phyloP scores from a whole-genome alignment of 2,113 vertebrate species.

The Hippotragus niger region DNA sequence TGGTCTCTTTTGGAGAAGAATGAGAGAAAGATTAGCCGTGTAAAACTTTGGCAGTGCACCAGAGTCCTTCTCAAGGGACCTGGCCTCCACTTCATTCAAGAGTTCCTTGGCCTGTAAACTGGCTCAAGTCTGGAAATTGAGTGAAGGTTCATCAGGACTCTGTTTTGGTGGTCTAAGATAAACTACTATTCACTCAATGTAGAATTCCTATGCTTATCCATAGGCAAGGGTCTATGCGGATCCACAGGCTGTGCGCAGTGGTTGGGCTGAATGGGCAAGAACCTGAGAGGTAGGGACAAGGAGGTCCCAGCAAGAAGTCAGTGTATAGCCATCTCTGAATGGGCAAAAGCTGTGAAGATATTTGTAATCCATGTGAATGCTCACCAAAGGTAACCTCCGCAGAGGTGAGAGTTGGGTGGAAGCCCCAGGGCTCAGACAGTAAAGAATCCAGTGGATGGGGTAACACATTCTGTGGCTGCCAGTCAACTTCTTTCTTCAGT shows the following conservation, averaged over 20 bases:
- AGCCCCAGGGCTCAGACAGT: background rate
- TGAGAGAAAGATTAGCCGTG: background rate
- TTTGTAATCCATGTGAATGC: background rate
- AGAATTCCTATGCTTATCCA: background rate
- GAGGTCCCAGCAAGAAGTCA: background rate
- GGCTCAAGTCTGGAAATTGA: background rate
- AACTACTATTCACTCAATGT: background rate
- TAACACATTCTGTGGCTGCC: background rate
- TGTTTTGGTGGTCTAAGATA: background rate
- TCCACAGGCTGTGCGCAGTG: background rate
- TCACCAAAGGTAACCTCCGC: background rate
- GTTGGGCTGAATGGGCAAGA: background rate
- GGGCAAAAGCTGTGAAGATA: background rate
- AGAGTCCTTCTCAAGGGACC: background rate
- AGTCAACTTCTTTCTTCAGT: background rate
- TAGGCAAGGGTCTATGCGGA: background rate
- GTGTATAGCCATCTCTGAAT: background rate
- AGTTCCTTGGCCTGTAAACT: background rate
- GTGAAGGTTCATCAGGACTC: background rate
- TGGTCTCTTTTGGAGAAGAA: background rate
- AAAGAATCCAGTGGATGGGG: background rate
- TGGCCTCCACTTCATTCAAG: background rate
- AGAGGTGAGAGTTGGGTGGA: background rate
- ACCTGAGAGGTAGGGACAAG: background rate
- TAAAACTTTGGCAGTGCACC: background rate